phyloP scores from a whole-genome alignment of 2,888 invertebrate genomes.

The Diploptera punctata region DNA sequence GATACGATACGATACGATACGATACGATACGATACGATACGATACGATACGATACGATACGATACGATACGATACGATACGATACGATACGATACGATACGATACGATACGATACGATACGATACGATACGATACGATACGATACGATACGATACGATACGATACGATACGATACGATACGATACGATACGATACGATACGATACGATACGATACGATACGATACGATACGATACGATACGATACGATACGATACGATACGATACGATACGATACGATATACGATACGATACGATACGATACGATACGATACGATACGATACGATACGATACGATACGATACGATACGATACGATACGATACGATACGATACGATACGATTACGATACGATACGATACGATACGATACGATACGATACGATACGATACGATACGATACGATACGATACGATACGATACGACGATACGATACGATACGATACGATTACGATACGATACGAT shows the following conservation, averaged over 20 bases:
- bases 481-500: too few relatives aligned
- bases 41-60: neutral
- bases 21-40: neutral
- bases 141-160: neutral
- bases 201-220: neutral
- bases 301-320: neutral
- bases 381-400: too few relatives aligned
- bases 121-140: neutral
- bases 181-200: neutral
- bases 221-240: neutral
- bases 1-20: neutral
- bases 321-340: neutral
- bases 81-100: neutral
- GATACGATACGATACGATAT: neutral
- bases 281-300: too few relatives aligned
- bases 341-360: neutral
- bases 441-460: constrained; percentile 18
- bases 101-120: neutral
- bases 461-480: neutral
- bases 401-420: neutral
- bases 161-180: neutral
- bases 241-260: neutral
- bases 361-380: neutral
- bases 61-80: neutral
- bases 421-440: constrained; percentile 7